Percentiles rank a stretch among this genome's conserved stretches.
These are phyloP conservation scores for Vultur gryphus DNA, from an alignment of 2,797 vertebrate species.

Conservation along the genomic window DNA sequence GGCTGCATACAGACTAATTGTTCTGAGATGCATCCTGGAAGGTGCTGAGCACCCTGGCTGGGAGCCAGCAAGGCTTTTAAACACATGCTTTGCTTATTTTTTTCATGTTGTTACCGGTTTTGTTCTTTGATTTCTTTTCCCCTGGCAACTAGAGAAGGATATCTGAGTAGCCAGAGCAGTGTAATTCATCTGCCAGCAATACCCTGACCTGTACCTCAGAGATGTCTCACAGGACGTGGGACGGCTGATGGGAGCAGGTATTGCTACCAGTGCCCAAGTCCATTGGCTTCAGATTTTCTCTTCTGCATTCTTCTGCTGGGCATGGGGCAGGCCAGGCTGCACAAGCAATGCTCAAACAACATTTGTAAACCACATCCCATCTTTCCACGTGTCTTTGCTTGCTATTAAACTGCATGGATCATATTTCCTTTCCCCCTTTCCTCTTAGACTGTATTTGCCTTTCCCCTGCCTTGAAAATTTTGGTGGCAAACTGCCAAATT, in stretches of 20 bases:
- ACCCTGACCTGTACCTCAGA: not conserved
- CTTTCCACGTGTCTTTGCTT: not conserved
- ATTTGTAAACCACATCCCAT: not conserved
- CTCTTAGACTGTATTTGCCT: not conserved
- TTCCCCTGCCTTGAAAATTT: not conserved
- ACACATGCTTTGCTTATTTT: not conserved
- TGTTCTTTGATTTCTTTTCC: slow-evolving; percentile 23
- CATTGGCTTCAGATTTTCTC: not conserved
- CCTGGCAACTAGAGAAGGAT: not conserved
- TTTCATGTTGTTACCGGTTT: not conserved
- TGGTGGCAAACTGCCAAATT: not conserved
- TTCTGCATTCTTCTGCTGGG: not conserved
- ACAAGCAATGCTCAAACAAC: not conserved
- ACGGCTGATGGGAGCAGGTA: not conserved
- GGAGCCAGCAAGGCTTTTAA: slow-evolving; percentile 39
- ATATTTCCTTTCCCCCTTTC: not conserved
- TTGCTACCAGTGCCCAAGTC: not conserved
- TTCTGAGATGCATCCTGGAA: not conserved
- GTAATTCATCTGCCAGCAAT: not conserved
- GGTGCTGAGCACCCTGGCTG: slow-evolving; percentile 17
- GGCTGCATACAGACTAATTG: not conserved
- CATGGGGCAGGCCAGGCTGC: not conserved
- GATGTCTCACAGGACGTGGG: not conserved
- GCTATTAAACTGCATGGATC: not conserved
- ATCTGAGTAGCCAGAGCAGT: not conserved